Percentiles rank a stretch among this genome's conserved stretches.
These are phyloP conservation scores for Belonocnema kinseyi DNA, from an alignment of 1,140 invertebrate species.

Conservation along the genomic window DNA sequence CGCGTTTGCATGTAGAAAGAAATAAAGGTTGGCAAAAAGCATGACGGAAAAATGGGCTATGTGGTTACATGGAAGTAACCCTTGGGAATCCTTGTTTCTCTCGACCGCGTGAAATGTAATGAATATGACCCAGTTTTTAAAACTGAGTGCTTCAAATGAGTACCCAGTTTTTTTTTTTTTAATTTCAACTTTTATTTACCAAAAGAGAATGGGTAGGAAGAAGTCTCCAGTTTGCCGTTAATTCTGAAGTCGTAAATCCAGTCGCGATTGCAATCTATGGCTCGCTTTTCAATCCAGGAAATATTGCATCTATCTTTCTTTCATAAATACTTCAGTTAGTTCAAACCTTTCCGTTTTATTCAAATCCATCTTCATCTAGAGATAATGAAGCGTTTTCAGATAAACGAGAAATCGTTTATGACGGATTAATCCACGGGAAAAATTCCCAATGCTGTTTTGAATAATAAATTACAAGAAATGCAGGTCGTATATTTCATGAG, in stretches of 20 bases:
- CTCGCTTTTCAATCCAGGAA: neutral
- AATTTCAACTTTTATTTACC: conserved; percentile 23
- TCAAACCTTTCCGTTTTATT: neutral
- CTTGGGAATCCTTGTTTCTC: conserved; percentile 46
- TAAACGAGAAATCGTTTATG: neutral
- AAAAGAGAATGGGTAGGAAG: neutral
- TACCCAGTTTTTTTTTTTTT: conserved; percentile 56
- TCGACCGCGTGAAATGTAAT: conserved; percentile 59
- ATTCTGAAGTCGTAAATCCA: conserved; percentile 1
- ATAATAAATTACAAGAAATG: conserved; percentile 24
- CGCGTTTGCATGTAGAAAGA: conserved; percentile 36
- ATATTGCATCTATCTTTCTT: neutral
- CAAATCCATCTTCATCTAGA: neutral
- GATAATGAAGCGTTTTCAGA: neutral
- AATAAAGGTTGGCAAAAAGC: conserved; percentile 46
- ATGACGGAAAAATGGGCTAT: conserved; percentile 46
- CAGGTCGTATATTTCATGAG: conserved; percentile 5
- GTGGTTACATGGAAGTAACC: conserved; percentile 43
- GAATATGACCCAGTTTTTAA: conserved; percentile 70
- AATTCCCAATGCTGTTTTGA: neutral
- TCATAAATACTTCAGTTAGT: neutral
- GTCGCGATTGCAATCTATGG: conserved; percentile 13
- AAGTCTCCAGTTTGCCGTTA: conserved; percentile 4
- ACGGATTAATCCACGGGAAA: neutral
- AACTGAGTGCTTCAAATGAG: conserved; percentile 51